Conservation (phyloP, 2,888 invertebrate genomes). For the Tryphoninae sp. region DNA sequence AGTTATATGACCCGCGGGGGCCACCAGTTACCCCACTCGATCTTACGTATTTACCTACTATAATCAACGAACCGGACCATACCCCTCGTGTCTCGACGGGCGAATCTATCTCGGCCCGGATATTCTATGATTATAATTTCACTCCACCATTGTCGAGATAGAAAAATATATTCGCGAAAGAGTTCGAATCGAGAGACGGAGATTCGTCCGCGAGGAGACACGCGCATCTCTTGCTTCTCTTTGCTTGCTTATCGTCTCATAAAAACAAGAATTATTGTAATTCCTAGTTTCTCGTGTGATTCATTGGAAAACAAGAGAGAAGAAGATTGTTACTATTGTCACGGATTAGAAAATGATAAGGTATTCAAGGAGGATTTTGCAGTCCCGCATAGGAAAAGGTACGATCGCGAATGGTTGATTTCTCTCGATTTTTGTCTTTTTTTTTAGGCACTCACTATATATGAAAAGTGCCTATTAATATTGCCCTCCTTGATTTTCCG, state of each 20-base stretch:
- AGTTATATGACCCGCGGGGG: slow-evolving; percentile 50
- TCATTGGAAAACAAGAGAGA: neutral
- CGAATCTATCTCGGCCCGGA: slow-evolving; percentile 31
- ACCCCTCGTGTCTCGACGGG: slow-evolving; percentile 31
- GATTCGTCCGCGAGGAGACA: neutral
- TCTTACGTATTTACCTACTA: slow-evolving; percentile 65
- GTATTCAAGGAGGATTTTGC: slow-evolving; percentile 10
- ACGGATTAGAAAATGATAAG: slow-evolving; percentile 31
- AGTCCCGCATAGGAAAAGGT: slow-evolving; percentile 11
- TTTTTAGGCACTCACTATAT: neutral
- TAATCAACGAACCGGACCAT: slow-evolving; percentile 60
- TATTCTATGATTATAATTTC: slow-evolving; percentile 58
- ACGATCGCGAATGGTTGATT: neutral
- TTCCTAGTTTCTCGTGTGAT: neutral
- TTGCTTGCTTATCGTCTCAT: neutral
- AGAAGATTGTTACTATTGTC: slow-evolving; percentile 33
- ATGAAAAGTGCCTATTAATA: no score
- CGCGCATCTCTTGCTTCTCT: no score
- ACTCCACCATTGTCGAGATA: slow-evolving; percentile 25
- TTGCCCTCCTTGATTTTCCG: no score
- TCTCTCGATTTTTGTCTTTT: slow-evolving; percentile 13
- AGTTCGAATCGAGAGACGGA: neutral
- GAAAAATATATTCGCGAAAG: slow-evolving; percentile 13
- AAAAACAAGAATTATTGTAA: neutral
- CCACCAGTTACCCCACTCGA: slow-evolving; percentile 59